A percentile compares a stretch with the other conserved stretches of the same genome.
Conservation (phyloP, 2,888 invertebrate genomes). For the Agrochola lota region DNA sequence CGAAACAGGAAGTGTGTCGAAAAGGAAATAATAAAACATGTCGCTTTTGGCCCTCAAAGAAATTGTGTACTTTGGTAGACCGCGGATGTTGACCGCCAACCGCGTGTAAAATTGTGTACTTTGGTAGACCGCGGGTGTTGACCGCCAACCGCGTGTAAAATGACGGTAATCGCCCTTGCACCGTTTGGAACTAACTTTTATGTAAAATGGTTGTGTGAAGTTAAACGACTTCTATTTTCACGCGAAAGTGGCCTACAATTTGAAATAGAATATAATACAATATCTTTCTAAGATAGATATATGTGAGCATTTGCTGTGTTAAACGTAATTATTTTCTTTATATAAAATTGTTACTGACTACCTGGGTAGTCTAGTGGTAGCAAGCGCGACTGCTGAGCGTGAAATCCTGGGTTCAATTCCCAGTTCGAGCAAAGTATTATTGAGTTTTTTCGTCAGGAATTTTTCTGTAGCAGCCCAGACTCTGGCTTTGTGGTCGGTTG, state of each 20-base stretch:
- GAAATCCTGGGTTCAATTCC: background rate
- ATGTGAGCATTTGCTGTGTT: background rate
- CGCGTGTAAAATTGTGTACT: slow-evolving; percentile 22
- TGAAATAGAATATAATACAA: background rate
- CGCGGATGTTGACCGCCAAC: too few species aligned
- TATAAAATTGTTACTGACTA: background rate
- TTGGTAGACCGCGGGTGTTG: too few species aligned
- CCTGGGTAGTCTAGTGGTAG: background rate
- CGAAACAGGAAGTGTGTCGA: slow-evolving; percentile 52
- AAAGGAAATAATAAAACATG: slow-evolving; percentile 74
- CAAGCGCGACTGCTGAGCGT: background rate
- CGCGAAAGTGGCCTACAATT: background rate
- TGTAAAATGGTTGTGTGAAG: background rate
- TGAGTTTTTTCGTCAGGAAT: background rate
- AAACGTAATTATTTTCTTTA: background rate
- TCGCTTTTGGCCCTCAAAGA: slow-evolving; percentile 47
- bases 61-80: slow-evolving; percentile 15
- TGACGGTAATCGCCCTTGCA: slow-evolving; percentile 8
- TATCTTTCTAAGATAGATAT: too few species aligned
- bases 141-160: slow-evolving; percentile 29
- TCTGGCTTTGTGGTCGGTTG: background rate
- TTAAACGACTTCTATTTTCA: background rate
- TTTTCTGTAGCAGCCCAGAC: too few species aligned
- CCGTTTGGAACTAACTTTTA: background rate
- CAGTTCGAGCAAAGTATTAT: background rate